Evolutionary conservation across 2,888 invertebrate species (phyloP).

Genomic region (Apodemia duryi): DNA sequence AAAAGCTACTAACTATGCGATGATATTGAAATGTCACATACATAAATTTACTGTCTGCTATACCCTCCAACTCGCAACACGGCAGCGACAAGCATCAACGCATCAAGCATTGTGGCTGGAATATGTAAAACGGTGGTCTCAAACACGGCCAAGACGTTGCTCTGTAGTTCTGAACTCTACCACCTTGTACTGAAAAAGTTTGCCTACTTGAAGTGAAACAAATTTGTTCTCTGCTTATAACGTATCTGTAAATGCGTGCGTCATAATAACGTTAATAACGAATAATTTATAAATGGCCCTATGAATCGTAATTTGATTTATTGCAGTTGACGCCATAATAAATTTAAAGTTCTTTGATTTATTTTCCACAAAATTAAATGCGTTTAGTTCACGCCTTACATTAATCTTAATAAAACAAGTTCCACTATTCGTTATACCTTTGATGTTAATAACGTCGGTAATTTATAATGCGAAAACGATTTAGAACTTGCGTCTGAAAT

Average conservation of each 20-base stretch:
- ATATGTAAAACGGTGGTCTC: too few relatives aligned
- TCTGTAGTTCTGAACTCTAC: too few relatives aligned
- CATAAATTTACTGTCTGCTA: too few relatives aligned
- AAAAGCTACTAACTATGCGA: too few relatives aligned
- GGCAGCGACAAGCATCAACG: too few relatives aligned
- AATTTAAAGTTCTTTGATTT: slow-evolving; percentile 6
- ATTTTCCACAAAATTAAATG: slow-evolving; percentile 10
- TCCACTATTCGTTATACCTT: slow-evolving; percentile 10
- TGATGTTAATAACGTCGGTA: slow-evolving; percentile 11
- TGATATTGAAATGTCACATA: too few relatives aligned
- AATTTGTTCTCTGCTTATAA: too few relatives aligned
- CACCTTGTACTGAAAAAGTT: too few relatives aligned
- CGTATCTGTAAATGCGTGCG: not conserved
- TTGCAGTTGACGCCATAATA: slow-evolving; percentile 5
- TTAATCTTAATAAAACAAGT: slow-evolving; percentile 10
- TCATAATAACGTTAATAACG: not conserved
- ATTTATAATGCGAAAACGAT: slow-evolving; percentile 7
- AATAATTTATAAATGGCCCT: slow-evolving; percentile 7
- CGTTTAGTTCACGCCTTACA: slow-evolving; percentile 9
- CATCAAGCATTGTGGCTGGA: too few relatives aligned
- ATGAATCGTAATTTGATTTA: slow-evolving; percentile 3
- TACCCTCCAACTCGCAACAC: too few relatives aligned
- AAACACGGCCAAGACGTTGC: too few relatives aligned
- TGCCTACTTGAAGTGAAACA: too few relatives aligned
- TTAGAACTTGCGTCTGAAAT: not conserved